Evolutionary conservation across 2,113 vertebrate genomes (phyloP), one percentile per base, ranked within the genome.

Genomic region (Toxotes chatareus): DNA sequence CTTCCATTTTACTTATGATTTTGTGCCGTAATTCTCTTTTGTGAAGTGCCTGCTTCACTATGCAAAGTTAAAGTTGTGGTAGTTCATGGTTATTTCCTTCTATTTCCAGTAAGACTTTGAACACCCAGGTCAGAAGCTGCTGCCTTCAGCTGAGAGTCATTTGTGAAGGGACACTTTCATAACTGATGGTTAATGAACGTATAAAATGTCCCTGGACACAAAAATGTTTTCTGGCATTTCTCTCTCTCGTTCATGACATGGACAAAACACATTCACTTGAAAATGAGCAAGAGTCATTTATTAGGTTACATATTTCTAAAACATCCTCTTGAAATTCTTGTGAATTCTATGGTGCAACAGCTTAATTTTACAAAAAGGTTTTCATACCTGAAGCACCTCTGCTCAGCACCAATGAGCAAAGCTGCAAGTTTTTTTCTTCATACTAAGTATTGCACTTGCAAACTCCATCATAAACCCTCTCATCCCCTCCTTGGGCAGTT

Each of bases 391-490:
- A 2, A 68, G 27, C 34, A 62, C n/a, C 21, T 32, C 56, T 57
- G 11, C n/a, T 72, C 12, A 66, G 53, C 9, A 8, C 38, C 14
- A 62, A 13, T 32, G 17, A 47, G 42, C 2, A 0, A 42, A 67
- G 31, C 49, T 57, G 8, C 38, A 27, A 42, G 53, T 56, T 27
- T 27, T 49, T 38, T 6, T 53, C 19, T 27, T 42, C 32, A 49
- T 47, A 72, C 12, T 34, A 17, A 40, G 11, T 34, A 14, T 34
- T 53, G 11, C 51, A 11, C 71, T 47, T 19, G 21, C 36, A 59
- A 76, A 53, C 36, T 56, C 61, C 13, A 40, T 81, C 68, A 44
- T 19, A 42, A 78, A 69, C 12, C n/a, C 44, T 46, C 72, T 17
- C 23, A 2, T n/a, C 16, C 34, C 60, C 66, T 16, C 23, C 3